A percentile compares a stretch with the other conserved stretches of the same genome.
Evolutionary conservation across 2,888 invertebrate genomes (phyloP).

Genomic region (Aspidiotus destructor): DNA sequence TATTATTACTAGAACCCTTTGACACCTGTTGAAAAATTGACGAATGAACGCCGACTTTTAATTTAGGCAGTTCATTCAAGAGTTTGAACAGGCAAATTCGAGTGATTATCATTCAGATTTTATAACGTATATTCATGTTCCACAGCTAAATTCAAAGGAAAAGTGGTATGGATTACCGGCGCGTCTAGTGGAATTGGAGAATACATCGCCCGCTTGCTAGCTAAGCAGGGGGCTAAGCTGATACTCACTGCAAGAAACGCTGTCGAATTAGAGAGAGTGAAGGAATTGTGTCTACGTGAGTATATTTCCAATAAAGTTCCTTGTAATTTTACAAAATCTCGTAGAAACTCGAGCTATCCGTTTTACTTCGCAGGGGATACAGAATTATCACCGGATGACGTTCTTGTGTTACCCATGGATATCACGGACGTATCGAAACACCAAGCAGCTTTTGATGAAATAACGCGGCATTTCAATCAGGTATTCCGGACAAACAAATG

Average conservation of each 20-base stretch:
- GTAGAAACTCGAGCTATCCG: neutral
- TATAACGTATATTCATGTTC: neutral
- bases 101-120: too few species aligned
- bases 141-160: slow-evolving; percentile 49
- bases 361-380: slow-evolving; percentile 40
- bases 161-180: slow-evolving; percentile 76
- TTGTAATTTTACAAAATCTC: neutral
- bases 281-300: slow-evolving; percentile 52
- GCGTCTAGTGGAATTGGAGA: slow-evolving; percentile 78
- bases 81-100: too few species aligned
- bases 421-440: slow-evolving; percentile 53
- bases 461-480: slow-evolving; percentile 57
- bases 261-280: slow-evolving; percentile 55
- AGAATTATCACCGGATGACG: slow-evolving; percentile 48
- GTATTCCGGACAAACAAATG: slow-evolving; percentile 39
- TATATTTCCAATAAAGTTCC: slow-evolving; percentile 13
- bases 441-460: slow-evolving; percentile 50
- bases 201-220: slow-evolving; percentile 56
- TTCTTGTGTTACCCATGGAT: slow-evolving; percentile 60
- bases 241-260: slow-evolving; percentile 58
- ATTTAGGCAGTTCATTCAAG: too few species aligned
- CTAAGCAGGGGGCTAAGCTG: slow-evolving; percentile 55
- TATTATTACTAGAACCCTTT: too few species aligned
- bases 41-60: too few species aligned
- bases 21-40: too few species aligned